phyloP scores from a whole-genome alignment of 2,113 vertebrate genomes.

The Cynocephalus volans region DNA sequence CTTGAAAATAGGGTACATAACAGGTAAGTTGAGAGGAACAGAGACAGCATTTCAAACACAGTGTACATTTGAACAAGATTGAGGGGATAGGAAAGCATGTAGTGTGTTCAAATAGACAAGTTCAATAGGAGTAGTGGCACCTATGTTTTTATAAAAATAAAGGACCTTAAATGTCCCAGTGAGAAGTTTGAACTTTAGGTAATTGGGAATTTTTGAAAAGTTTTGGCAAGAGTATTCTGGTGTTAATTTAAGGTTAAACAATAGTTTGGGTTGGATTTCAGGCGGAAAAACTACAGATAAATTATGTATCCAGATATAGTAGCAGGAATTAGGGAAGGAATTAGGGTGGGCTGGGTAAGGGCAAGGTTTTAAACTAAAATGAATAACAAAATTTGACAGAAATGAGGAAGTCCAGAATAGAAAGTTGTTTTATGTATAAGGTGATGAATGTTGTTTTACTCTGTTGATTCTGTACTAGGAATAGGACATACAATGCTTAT shows the following conservation, averaged over 20 bases:
- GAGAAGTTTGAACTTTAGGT: slow-evolving; percentile 24
- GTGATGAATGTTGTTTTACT: slow-evolving; percentile 51
- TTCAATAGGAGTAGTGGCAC: not conserved
- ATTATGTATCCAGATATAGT: not conserved
- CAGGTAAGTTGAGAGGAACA: not conserved
- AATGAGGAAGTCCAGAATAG: not conserved
- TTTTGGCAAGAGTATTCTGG: slow-evolving; percentile 22
- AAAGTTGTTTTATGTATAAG: slow-evolving; percentile 1
- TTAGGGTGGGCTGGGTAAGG: not conserved
- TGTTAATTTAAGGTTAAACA: slow-evolving; percentile 43
- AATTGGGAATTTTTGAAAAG: not conserved
- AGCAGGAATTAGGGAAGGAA: not conserved
- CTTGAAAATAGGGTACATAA: not conserved
- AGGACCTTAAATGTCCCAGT: not conserved
- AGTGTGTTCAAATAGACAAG: not conserved
- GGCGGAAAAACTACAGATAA: slow-evolving; percentile 29
- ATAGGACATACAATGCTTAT: not conserved
- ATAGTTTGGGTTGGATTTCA: not conserved
- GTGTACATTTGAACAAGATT: not conserved
- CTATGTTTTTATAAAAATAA: not conserved
- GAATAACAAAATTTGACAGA: slow-evolving; percentile 11
- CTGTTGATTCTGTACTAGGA: not conserved
- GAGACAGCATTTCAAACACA: not conserved
- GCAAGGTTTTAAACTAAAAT: slow-evolving; percentile 40
- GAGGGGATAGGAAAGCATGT: not conserved